Base-by-base conservation (phyloP, 2,113 vertebrate genomes). In the Lipophrys pholis region DNA sequence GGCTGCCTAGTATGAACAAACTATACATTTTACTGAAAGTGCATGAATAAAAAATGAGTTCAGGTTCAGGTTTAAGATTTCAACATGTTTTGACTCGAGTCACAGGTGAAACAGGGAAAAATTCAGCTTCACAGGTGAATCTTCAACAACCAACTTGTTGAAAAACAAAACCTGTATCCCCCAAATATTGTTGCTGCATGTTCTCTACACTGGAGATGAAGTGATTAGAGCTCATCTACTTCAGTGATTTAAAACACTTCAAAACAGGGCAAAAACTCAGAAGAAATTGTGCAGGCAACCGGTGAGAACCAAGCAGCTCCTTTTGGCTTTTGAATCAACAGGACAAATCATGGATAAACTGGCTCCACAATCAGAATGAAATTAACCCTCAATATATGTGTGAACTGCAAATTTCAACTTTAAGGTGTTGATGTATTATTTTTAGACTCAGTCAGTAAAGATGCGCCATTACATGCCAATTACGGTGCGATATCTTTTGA, bases 241-340 rank as follows among this genome's bases (percentile, higher is more conserved):
- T 48, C 36, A 57, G 56, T 65, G 67, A 75, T 4, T 70, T 39
- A 45, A 73, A 51, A 65, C 15, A 59, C 46, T 59, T 48, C 8
- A 14, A 67, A 72, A 60, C 1, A 55, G 10, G 15, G 70, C 67
- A 39, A n/a, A 11, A 65, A 35, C 59, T 39, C n/a, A n/a, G n/a
- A n/a, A 41, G 41, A 5, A 49, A 30, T 30, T 30, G 21, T 30
- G 21, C 63, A 63, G 35, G 4, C 6, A 8, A 11, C 50, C 21
- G n/a, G 1, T 16, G 9, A 43, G 30, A 36, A 50, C 17, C 1
- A 36, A 52, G 1, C 12, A 11, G 40, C 15, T 14, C 9, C 16
- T 62, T 43, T 51, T n/a, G 53, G 55, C 51, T 30, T 49, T 43
- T 57, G 16, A 49, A 46, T 60, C 6, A 12, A 38, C 21, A 52